Conservation (phyloP, 1,140 invertebrate species). For the Parapsyche elsis region DNA sequence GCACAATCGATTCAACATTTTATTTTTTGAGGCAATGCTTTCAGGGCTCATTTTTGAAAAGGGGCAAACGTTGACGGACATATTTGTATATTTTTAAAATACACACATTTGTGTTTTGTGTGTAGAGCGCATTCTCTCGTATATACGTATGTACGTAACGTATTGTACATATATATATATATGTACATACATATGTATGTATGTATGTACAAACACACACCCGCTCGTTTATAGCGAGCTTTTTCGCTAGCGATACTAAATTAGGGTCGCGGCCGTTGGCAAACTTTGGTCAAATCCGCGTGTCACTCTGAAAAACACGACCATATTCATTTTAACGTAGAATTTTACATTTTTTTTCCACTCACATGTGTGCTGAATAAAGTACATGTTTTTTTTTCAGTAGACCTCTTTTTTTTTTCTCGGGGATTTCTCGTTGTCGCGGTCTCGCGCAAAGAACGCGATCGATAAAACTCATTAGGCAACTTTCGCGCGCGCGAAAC, state of each 20-base stretch:
- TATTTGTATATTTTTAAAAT: too few species aligned
- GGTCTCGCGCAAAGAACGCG: background rate
- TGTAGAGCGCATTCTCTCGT: too few species aligned
- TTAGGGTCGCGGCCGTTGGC: slow-evolving; percentile 1
- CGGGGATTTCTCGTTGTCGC: background rate
- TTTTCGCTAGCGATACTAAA: background rate
- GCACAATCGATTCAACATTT: too few species aligned
- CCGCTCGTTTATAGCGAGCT: background rate
- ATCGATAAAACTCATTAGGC: background rate
- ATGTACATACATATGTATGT: background rate
- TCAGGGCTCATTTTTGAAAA: too few species aligned
- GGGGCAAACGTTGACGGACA: too few species aligned
- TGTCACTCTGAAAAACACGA: background rate
- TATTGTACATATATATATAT: background rate
- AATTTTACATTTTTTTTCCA: background rate
- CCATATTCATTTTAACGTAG: background rate
- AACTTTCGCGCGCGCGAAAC: background rate
- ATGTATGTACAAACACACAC: background rate
- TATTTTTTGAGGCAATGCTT: too few species aligned
- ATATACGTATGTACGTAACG: too few species aligned
- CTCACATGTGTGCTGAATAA: background rate
- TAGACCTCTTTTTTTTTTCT: background rate
- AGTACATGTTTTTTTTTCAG: background rate
- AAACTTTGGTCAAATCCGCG: slow-evolving; percentile 6
- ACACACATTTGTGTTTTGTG: too few species aligned